Percentiles rank a stretch among this genome's conserved stretches.
phyloP scores from a whole-genome alignment of 2,888 invertebrate species.

The Tetragonisca angustula region DNA sequence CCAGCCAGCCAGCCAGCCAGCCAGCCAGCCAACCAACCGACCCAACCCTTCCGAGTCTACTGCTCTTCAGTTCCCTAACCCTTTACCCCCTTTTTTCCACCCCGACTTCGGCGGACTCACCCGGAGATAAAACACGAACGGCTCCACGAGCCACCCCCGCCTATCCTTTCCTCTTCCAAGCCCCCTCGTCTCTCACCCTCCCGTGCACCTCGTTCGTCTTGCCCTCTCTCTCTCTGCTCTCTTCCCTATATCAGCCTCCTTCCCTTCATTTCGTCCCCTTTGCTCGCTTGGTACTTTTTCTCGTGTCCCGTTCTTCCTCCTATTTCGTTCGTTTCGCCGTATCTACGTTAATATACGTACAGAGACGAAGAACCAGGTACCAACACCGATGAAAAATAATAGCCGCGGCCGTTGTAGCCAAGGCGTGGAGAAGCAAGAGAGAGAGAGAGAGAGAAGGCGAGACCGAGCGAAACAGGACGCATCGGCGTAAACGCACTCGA shows the following conservation, averaged over 20 bases:
- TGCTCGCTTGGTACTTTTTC: constrained; percentile 37
- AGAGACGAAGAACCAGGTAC: constrained; percentile 42
- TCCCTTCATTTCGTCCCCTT: constrained; percentile 21
- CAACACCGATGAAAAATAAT: constrained; percentile 74
- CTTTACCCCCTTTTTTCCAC: constrained; percentile 71
- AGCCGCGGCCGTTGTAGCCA: constrained; percentile 66
- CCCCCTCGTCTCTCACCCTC: constrained; percentile 8
- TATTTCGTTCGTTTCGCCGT: constrained; percentile 56
- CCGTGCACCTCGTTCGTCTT: constrained; percentile 12
- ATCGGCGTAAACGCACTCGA: constrained; percentile 74
- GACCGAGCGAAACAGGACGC: constrained; percentile 55
- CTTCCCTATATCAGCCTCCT: constrained; percentile 15
- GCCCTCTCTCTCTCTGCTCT: constrained; percentile 29
- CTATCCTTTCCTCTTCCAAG: constrained; percentile 42
- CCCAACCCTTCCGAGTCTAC: constrained; percentile 74
- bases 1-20: constrained; percentile 61
- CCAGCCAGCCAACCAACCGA: constrained; percentile 67
- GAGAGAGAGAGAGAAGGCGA: constrained; percentile 30
- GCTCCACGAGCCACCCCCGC: constrained; percentile 67
- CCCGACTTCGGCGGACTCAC: constrained; percentile 72
- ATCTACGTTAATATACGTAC: constrained; percentile 42
- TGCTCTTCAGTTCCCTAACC: constrained; percentile 75
- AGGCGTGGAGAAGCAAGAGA: constrained; percentile 41
- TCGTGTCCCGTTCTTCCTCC: constrained; percentile 45
- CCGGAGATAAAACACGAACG: constrained; percentile 78